Conservation (phyloP, 2,797 vertebrate species). For the Paratrypauchen microcephalus region DNA sequence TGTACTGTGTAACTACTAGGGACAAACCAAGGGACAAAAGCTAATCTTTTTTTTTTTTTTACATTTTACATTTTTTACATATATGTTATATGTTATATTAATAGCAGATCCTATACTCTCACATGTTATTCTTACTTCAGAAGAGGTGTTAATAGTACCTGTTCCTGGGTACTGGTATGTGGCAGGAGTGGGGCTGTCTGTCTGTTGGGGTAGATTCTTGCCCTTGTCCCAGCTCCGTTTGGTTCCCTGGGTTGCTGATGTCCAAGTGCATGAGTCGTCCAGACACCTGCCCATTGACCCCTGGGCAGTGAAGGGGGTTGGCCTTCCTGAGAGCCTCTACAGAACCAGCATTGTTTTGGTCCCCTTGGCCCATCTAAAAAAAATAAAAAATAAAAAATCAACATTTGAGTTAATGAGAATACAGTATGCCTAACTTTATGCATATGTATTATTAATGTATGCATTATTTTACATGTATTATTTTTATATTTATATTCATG, state of each 20-base stretch:
- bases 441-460: too few relatives aligned
- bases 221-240: slow-evolving; percentile 61
- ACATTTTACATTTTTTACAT: too few relatives aligned
- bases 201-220: slow-evolving; percentile 55
- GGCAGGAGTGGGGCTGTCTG: slow-evolving; percentile 67
- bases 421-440: background rate
- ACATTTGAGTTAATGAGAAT: background rate
- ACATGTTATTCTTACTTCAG: background rate
- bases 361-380: slow-evolving; percentile 60
- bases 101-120: background rate
- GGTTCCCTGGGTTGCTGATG: slow-evolving; percentile 69
- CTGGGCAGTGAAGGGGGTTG: slow-evolving; percentile 71
- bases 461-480: background rate
- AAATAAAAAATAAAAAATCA: background rate
- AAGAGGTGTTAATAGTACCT: slow-evolving; percentile 61
- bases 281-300: slow-evolving; percentile 64
- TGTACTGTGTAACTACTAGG: background rate
- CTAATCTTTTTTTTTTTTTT: too few relatives aligned
- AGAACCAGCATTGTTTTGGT: slow-evolving; percentile 64
- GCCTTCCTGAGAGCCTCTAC: slow-evolving; percentile 71
- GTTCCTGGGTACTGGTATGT: slow-evolving; percentile 82
- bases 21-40: background rate
- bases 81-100: too few relatives aligned
- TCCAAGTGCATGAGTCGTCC: slow-evolving; percentile 74
- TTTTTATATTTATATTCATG: background rate